phyloP scores from a whole-genome alignment of 1,140 invertebrate genomes.

The Oreohelix idahoensis region DNA sequence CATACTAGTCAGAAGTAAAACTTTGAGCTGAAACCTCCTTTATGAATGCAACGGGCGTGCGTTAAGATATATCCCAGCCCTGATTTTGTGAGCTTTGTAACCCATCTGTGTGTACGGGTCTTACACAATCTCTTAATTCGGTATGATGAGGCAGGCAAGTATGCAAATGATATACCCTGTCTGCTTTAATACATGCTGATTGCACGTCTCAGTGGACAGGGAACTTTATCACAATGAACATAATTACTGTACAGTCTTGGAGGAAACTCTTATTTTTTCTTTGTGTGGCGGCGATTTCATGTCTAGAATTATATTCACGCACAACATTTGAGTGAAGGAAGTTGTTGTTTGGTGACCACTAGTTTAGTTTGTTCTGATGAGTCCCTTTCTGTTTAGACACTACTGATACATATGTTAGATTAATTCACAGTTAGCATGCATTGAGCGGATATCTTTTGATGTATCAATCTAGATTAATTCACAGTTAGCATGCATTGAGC shows the following conservation, averaged over 20 bases:
- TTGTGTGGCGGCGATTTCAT: neutral
- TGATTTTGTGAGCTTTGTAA: neutral
- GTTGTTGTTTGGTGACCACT: neutral
- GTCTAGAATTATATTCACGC: too few relatives aligned
- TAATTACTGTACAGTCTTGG: neutral
- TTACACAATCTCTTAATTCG: slow-evolving; percentile 20
- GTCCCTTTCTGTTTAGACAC: too few relatives aligned
- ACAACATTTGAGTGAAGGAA: neutral
- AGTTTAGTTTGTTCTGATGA: too few relatives aligned
- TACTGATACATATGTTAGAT: too few relatives aligned
- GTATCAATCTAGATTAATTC: too few relatives aligned
- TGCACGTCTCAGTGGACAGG: neutral
- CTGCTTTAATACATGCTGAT: neutral
- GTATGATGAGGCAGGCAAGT: neutral
- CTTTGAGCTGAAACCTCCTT: neutral
- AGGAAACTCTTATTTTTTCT: neutral
- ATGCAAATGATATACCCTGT: slow-evolving; percentile 25
- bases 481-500: too few relatives aligned
- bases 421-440: too few relatives aligned
- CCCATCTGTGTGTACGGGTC: neutral
- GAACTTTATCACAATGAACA: slow-evolving; percentile 23
- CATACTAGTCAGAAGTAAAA: neutral
- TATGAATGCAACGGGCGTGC: neutral
- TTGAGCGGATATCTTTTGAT: too few relatives aligned
- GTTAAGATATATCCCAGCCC: neutral